Evolutionary conservation across 2,888 invertebrate genomes (phyloP).

Genomic region (Pyrgus malvae): DNA sequence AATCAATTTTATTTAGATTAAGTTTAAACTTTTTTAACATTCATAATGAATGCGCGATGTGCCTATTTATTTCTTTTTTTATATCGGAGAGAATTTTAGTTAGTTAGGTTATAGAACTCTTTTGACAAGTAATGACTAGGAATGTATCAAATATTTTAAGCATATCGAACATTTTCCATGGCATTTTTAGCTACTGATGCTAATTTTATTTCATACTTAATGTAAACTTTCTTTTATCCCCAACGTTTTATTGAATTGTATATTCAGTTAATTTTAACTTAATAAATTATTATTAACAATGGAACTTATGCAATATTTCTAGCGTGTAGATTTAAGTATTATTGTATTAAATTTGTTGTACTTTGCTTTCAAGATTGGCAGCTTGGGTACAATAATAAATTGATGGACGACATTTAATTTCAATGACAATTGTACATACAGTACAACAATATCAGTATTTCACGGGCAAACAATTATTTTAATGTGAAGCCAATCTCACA

Average conservation of each 20-base stretch:
- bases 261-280: slow-evolving; percentile 67
- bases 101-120: slow-evolving; percentile 54
- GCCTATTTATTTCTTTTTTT: slow-evolving; percentile 77
- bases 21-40: slow-evolving; percentile 57
- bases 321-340: slow-evolving; percentile 40
- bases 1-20: slow-evolving; percentile 59
- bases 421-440: slow-evolving; percentile 11
- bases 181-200: slow-evolving; percentile 43
- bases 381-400: slow-evolving; percentile 42
- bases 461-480: slow-evolving; percentile 25
- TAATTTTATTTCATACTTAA: slow-evolving; percentile 37
- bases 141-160: slow-evolving; percentile 15
- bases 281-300: slow-evolving; percentile 62
- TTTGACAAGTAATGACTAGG: slow-evolving; percentile 63
- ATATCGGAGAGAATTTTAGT: slow-evolving; percentile 64
- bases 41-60: slow-evolving; percentile 71
- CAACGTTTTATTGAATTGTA: slow-evolving; percentile 57
- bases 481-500: slow-evolving; percentile 17
- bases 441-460: slow-evolving; percentile 30
- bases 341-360: slow-evolving; percentile 23
- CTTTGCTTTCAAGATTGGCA: slow-evolving; percentile 43
- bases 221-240: neutral
- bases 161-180: slow-evolving; percentile 41
- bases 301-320: slow-evolving; percentile 61
- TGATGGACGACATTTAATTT: slow-evolving; percentile 16